Conservation (phyloP, 2,888 invertebrate species). For the Hirtodrosophila trivittata region DNA sequence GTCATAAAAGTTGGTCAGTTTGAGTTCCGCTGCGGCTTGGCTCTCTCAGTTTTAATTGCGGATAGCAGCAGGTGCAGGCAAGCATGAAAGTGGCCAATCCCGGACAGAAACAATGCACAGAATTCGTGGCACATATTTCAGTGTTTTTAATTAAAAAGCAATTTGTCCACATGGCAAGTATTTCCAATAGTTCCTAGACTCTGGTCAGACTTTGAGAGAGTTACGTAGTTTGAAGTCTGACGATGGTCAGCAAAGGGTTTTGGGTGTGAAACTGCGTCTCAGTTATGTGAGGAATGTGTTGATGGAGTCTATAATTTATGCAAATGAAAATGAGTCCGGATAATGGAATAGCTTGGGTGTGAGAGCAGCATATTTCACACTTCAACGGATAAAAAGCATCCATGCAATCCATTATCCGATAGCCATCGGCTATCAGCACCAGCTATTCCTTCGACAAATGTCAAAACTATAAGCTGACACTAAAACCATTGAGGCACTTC, state of each 20-base stretch:
- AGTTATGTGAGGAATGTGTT: constrained; percentile 6
- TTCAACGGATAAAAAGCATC: constrained; percentile 50
- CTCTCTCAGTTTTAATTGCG: constrained; percentile 62
- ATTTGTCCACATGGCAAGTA: constrained; percentile 41
- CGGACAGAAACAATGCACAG: neutral
- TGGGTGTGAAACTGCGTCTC: constrained; percentile 12
- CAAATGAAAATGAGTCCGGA: constrained; percentile 31
- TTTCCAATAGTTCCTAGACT: constrained; percentile 58
- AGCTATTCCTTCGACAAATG: constrained; percentile 46
- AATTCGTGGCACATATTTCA: constrained; percentile 37
- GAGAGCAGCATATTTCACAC: constrained; percentile 63
- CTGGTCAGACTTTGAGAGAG: constrained; percentile 39
- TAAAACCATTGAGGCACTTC: constrained; percentile 75
- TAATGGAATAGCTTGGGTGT: constrained; percentile 19
- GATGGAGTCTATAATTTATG: constrained; percentile 49
- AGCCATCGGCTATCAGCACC: constrained; percentile 46
- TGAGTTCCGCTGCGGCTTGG: constrained; percentile 16
- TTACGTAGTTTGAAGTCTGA: constrained; percentile 6
- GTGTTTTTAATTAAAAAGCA: constrained; percentile 68
- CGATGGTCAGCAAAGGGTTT: constrained; percentile 31
- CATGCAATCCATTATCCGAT: constrained; percentile 46
- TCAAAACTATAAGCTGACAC: constrained; percentile 78
- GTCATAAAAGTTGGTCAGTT: constrained; percentile 52
- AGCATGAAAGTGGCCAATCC: constrained; percentile 68
- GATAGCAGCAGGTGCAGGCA: constrained; percentile 64